phyloP scores from a whole-genome alignment of 2,113 vertebrate species.

The Otocyon megalotis region DNA sequence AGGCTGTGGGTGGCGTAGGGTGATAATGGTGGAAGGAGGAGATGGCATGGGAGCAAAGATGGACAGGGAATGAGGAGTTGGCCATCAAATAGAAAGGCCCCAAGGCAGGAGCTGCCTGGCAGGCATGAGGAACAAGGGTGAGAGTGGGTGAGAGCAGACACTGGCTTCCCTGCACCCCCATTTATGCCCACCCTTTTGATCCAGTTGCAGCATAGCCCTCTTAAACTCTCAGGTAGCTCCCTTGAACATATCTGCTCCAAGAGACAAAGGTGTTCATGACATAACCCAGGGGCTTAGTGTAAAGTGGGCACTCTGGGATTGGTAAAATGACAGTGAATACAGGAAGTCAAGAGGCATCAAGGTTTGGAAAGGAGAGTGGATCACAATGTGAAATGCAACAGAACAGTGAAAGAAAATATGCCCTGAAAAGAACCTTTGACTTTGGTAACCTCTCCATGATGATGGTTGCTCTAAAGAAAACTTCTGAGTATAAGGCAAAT shows the following conservation, averaged over 20 bases:
- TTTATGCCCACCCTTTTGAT: no score
- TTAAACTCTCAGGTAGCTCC: background rate
- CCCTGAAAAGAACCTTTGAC: background rate
- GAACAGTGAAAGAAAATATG: background rate
- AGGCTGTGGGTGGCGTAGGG: background rate
- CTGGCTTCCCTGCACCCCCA: background rate
- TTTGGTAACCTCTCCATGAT: background rate
- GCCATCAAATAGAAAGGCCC: background rate
- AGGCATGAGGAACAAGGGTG: background rate
- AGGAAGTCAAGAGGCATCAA: background rate
- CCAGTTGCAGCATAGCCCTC: background rate
- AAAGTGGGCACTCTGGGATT: rapidly evolving
- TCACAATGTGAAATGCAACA: no score
- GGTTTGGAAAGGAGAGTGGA: background rate
- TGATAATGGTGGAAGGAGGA: background rate
- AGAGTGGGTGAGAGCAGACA: background rate
- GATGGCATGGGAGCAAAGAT: background rate
- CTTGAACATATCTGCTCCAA: background rate
- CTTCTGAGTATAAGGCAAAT: background rate
- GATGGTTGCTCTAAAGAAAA: background rate
- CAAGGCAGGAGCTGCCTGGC: background rate
- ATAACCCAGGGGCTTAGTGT: background rate
- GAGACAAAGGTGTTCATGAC: background rate
- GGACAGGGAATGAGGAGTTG: background rate
- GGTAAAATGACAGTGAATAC: background rate